Conservation (phyloP, 2,888 invertebrate genomes). For the Candidula unifasciata region DNA sequence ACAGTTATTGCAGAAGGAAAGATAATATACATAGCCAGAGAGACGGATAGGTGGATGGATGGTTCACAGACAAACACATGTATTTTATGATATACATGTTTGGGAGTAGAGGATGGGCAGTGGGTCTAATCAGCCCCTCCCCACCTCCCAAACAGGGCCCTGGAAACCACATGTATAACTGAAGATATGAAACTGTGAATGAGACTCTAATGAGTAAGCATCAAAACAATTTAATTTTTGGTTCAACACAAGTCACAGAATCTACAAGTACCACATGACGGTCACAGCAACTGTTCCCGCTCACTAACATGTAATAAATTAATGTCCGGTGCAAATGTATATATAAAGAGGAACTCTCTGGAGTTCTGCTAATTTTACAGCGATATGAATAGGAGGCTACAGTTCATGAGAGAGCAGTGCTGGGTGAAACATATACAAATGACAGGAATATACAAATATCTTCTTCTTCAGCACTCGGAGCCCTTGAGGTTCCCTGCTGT, state of each 20-base stretch:
- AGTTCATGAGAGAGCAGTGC: background rate
- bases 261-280: conserved; percentile 31
- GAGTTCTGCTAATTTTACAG: conserved; percentile 13
- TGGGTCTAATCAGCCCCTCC: too few relatives aligned
- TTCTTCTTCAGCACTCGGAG: too few relatives aligned
- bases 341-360: conserved; percentile 17
- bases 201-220: background rate
- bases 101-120: background rate
- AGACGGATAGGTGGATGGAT: too few relatives aligned
- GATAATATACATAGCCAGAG: background rate
- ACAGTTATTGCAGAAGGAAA: background rate
- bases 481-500: too few relatives aligned
- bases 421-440: background rate
- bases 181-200: too few relatives aligned
- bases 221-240: conserved; percentile 33
- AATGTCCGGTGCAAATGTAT: conserved; percentile 18
- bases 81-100: too few relatives aligned
- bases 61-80: too few relatives aligned
- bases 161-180: too few relatives aligned
- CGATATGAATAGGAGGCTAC: background rate
- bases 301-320: conserved; percentile 38
- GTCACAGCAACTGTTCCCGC: conserved; percentile 14
- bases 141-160: too few relatives aligned
- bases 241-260: conserved; percentile 38
- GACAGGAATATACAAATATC: background rate